A percentile compares a stretch with the other conserved stretches of the same genome.
These are phyloP conservation scores for Cinclus mexicanus DNA, from an alignment of 2,113 vertebrate species.

Conservation along the genomic window DNA sequence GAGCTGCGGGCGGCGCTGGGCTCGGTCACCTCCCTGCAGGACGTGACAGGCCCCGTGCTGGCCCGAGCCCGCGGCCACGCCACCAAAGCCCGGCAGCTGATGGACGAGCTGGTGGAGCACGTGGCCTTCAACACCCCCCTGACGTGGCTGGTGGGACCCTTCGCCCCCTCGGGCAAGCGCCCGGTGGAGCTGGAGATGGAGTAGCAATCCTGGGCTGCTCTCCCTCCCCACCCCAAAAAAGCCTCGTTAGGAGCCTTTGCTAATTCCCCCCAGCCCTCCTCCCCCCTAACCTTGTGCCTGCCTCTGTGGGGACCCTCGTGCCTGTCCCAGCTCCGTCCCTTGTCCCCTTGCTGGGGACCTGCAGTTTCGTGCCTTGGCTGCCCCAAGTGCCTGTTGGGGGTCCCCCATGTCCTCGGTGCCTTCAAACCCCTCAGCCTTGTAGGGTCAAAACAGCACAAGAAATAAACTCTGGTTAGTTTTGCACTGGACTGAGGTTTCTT, in stretches of 20 bases:
- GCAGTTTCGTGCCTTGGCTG: neutral
- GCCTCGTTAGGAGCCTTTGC: neutral
- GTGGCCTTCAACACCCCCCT: constrained; percentile 75
- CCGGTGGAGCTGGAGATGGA: neutral
- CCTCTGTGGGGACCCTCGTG: neutral
- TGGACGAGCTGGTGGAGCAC: constrained; percentile 82
- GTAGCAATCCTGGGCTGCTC: neutral
- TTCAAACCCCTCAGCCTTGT: neutral
- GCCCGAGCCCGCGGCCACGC: constrained; percentile 71
- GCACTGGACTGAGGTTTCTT: neutral
- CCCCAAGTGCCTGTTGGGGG: neutral
- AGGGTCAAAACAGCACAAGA: accelerated
- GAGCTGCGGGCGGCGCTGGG: constrained; percentile 76
- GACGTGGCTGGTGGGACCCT: constrained; percentile 66
- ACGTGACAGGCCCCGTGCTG: constrained; percentile 72
- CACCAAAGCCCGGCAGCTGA: constrained; percentile 75
- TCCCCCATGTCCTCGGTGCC: neutral
- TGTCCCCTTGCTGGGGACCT: neutral
- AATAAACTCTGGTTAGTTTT: constrained; percentile 31
- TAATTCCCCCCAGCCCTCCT: neutral
- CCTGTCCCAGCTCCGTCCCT: neutral
- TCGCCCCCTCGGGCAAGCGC: neutral
- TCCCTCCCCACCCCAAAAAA: neutral
- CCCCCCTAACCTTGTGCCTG: neutral
- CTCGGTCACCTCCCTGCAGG: constrained; percentile 39